phyloP scores from a whole-genome alignment of 2,888 invertebrate genomes.

The Rhimphoctona megacephalus region DNA sequence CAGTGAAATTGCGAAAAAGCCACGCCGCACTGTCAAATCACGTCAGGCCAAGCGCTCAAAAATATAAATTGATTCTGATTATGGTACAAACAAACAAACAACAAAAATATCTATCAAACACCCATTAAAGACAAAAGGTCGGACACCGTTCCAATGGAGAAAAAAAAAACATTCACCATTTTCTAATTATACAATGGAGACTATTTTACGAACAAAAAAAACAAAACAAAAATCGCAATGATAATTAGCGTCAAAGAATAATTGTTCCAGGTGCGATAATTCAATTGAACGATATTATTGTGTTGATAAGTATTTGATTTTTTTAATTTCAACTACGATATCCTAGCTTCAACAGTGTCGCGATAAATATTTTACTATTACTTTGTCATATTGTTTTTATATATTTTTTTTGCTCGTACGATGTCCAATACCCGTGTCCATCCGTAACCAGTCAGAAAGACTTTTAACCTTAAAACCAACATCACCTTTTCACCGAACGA shows the following conservation, averaged over 20 bases:
- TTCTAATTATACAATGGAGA: neutral
- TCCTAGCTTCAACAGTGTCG: neutral
- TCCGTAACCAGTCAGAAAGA: neutral
- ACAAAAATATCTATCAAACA: constrained; percentile 71
- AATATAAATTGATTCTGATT: constrained; percentile 78
- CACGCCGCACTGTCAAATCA: constrained; percentile 81
- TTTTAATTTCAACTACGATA: neutral
- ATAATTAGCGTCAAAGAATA: constrained; percentile 3
- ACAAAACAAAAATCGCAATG: neutral
- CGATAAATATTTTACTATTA: neutral
- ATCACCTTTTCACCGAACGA: neutral
- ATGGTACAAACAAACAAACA: constrained; percentile 51
- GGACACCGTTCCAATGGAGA: constrained; percentile 32
- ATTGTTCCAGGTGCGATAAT: constrained; percentile 5
- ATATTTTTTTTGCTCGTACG: constrained; percentile 19
- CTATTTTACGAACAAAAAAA: neutral
- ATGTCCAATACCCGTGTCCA: constrained; percentile 31
- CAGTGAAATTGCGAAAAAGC: constrained; percentile 72
- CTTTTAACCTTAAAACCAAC: constrained; percentile 2
- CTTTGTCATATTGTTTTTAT: constrained; percentile 10
- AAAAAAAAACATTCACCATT: constrained; percentile 14
- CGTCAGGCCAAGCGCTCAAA: constrained; percentile 83
- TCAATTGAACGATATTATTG: neutral
- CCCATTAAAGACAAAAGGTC: constrained; percentile 11
- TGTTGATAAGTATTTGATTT: constrained; percentile 3